Conservation (phyloP, 2,888 invertebrate genomes). For the Hirtodrosophila cameraria region DNA sequence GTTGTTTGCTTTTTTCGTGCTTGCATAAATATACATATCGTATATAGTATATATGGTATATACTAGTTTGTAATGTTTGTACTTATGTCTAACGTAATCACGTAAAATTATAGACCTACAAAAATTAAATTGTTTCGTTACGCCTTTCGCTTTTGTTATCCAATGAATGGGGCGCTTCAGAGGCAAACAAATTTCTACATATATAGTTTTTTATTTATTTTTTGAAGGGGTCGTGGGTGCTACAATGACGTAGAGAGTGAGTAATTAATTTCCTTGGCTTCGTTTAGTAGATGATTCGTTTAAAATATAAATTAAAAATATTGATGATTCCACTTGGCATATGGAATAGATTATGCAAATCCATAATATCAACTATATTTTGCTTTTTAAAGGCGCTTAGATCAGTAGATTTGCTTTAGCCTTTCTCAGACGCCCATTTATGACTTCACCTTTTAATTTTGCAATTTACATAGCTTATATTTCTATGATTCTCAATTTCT, state of each 20-base stretch:
- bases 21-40: constrained; percentile 19
- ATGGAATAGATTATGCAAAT: constrained; percentile 22
- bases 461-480: constrained; percentile 9
- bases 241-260: constrained; percentile 45
- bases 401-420: background rate
- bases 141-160: constrained; percentile 51
- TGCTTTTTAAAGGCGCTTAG: constrained; percentile 1
- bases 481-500: background rate
- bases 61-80: constrained; percentile 20
- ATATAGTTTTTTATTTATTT: constrained; percentile 2
- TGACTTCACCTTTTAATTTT: constrained; percentile 7
- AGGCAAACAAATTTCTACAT: constrained; percentile 22
- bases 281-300: constrained; percentile 21
- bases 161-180: constrained; percentile 33
- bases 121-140: constrained; percentile 68
- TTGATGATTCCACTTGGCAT: constrained; percentile 1
- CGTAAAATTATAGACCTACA: constrained; percentile 56
- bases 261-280: constrained; percentile 44
- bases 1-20: constrained; percentile 29
- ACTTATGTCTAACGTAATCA: constrained; percentile 60
- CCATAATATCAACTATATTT: background rate
- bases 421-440: background rate
- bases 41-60: constrained; percentile 9
- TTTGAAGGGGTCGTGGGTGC: constrained; percentile 21
- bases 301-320: constrained; percentile 9